Conservation (phyloP, 2,888 invertebrate species). For the Trichacis sp. region DNA sequence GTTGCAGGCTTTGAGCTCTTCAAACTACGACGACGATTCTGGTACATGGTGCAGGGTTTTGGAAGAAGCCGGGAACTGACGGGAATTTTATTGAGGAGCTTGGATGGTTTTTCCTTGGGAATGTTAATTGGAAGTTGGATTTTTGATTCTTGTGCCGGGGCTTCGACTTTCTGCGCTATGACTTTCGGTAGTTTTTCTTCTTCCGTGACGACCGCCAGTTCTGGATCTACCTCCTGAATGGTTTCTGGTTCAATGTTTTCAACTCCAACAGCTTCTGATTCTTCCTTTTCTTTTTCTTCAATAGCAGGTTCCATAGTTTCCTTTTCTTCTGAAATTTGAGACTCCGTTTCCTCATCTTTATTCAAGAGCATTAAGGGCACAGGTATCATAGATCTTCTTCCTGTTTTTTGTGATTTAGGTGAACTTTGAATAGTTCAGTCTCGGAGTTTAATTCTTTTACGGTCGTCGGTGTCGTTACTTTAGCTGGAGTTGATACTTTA, state of each 20-base stretch:
- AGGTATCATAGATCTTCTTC: background rate
- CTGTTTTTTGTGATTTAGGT: too few species aligned
- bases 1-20: constrained; percentile 21
- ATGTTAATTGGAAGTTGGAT: too few species aligned
- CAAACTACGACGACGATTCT: constrained; percentile 50
- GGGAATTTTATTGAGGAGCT: background rate
- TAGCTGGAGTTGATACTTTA: background rate
- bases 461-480: constrained; percentile 9
- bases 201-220: too few species aligned
- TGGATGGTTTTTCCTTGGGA: constrained; percentile 27
- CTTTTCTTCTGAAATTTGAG: constrained; percentile 18
- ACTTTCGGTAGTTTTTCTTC: too few species aligned
- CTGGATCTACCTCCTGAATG: too few species aligned
- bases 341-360: background rate
- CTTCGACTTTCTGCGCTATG: too few species aligned
- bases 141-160: too few species aligned
- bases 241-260: too few species aligned
- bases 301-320: constrained; percentile 4
- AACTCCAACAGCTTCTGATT: background rate
- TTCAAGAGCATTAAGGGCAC: background rate
- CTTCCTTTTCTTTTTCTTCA: background rate
- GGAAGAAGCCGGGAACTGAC: constrained; percentile 1
- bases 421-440: background rate
- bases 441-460: background rate
- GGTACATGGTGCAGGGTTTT: constrained; percentile 41